Evolutionary conservation across 2,888 invertebrate species (phyloP).

Genomic region (Oscheius sp.): DNA sequence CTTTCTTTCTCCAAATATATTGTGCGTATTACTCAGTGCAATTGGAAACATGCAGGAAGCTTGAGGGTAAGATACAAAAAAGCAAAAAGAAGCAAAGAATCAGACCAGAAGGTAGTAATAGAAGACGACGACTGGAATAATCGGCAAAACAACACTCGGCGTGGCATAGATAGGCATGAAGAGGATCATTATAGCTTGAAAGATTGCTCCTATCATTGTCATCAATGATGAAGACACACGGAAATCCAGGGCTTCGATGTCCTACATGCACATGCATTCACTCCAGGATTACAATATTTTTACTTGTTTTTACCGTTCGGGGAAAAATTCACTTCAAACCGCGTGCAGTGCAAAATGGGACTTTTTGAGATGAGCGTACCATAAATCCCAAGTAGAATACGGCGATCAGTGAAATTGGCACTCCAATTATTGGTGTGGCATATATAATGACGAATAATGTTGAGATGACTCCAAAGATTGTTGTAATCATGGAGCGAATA

Average conservation of each 20-base stretch:
- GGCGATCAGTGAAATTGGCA: constrained; percentile 66
- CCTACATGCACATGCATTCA: constrained; percentile 44
- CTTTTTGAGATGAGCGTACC: constrained; percentile 1
- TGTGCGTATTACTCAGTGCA: not conserved
- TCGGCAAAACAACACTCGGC: constrained; percentile 67
- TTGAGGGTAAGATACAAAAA: not conserved
- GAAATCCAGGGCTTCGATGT: constrained; percentile 61
- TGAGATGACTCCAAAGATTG: constrained; percentile 54
- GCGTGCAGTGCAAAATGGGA: constrained; percentile 4
- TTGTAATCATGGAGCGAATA: constrained; percentile 58
- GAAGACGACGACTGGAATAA: constrained; percentile 68
- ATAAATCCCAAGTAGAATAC: constrained; percentile 16
- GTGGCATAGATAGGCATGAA: constrained; percentile 71
- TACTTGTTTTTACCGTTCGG: not conserved
- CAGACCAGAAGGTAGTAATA: constrained; percentile 67
- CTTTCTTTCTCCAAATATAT: not conserved
- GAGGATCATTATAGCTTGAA: constrained; percentile 69
- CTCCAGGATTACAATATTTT: not conserved
- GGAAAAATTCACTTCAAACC: constrained; percentile 6
- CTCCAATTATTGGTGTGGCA: constrained; percentile 58
- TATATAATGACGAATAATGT: constrained; percentile 58
- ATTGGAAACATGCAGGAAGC: constrained; percentile 26
- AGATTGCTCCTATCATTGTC: constrained; percentile 55
- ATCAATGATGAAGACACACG: constrained; percentile 57
- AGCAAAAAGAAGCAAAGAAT: not conserved